Evolutionary conservation across 1,140 invertebrate species (phyloP).

Genomic region (Ruditapes philippinarum): DNA sequence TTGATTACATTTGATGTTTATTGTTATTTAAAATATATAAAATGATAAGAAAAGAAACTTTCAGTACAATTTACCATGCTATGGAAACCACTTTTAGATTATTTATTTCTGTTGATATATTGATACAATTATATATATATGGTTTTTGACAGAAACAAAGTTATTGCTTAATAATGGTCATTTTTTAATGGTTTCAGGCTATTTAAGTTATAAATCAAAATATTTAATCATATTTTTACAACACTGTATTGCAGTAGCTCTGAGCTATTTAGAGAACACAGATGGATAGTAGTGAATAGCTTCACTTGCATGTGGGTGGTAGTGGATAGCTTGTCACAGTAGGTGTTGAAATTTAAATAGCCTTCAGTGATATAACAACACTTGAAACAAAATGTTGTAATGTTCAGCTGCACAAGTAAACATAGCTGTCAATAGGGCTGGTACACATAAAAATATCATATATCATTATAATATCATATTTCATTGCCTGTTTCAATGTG

Average conservation of each 20-base stretch:
- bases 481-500: not conserved
- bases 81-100: too few relatives aligned
- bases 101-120: too few relatives aligned
- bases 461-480: not conserved
- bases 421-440: not conserved
- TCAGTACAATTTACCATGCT: too few relatives aligned
- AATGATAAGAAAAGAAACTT: too few relatives aligned
- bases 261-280: not conserved
- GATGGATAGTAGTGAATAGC: not conserved
- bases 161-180: too few relatives aligned
- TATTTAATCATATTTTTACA: not conserved
- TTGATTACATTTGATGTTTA: too few relatives aligned
- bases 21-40: too few relatives aligned
- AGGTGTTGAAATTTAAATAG: not conserved
- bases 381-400: not conserved
- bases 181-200: not conserved
- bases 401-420: not conserved
- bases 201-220: conserved; percentile 4
- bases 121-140: too few relatives aligned
- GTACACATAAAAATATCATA: not conserved
- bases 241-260: not conserved
- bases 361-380: not conserved
- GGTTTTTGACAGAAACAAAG: too few relatives aligned
- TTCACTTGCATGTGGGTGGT: not conserved
- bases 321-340: not conserved